phyloP scores from a whole-genome alignment of 2,888 invertebrate genomes.

The Allophyes oxyacanthae region DNA sequence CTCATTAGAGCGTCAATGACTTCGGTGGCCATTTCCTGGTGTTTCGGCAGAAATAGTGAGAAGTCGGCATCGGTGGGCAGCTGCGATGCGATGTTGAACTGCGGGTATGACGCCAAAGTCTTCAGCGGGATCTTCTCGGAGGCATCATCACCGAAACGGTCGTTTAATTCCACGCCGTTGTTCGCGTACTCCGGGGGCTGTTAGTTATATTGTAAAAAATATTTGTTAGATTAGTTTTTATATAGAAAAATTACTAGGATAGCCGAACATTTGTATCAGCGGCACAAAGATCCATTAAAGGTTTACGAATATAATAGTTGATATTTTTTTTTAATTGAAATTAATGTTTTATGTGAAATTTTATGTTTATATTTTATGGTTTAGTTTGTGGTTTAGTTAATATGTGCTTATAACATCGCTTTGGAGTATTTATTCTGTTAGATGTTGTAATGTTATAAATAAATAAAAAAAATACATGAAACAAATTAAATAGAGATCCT shows the following conservation, averaged over 20 bases:
- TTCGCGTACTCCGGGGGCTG: slow-evolving; percentile 84
- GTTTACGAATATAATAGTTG: too few relatives aligned
- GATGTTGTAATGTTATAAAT: too few relatives aligned
- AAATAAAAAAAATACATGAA: neutral
- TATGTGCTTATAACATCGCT: too few relatives aligned
- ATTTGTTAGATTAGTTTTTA: too few relatives aligned
- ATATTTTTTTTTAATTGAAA: too few relatives aligned
- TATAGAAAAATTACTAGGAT: too few relatives aligned
- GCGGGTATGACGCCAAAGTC: slow-evolving; percentile 86
- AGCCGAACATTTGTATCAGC: too few relatives aligned
- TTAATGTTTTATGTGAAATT: too few relatives aligned
- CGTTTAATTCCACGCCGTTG: slow-evolving; percentile 89
- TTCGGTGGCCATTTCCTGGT: slow-evolving; percentile 92
- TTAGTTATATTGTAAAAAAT: neutral
- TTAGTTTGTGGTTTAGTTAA: too few relatives aligned
- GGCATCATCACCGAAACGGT: slow-evolving; percentile 90
- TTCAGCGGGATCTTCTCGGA: slow-evolving; percentile 87
- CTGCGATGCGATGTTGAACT: slow-evolving; percentile 88
- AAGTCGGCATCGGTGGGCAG: slow-evolving; percentile 91
- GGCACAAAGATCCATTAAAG: too few relatives aligned
- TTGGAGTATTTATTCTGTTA: too few relatives aligned
- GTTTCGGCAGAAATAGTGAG: slow-evolving; percentile 92
- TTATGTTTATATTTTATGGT: too few relatives aligned
- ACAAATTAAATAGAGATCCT: slow-evolving; percentile 7
- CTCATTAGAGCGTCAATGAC: slow-evolving; percentile 92